Percentiles rank a stretch among this genome's conserved stretches.
Evolutionary conservation across 2,888 invertebrate species (phyloP).

Genomic region (Pseudococcus longispinus): DNA sequence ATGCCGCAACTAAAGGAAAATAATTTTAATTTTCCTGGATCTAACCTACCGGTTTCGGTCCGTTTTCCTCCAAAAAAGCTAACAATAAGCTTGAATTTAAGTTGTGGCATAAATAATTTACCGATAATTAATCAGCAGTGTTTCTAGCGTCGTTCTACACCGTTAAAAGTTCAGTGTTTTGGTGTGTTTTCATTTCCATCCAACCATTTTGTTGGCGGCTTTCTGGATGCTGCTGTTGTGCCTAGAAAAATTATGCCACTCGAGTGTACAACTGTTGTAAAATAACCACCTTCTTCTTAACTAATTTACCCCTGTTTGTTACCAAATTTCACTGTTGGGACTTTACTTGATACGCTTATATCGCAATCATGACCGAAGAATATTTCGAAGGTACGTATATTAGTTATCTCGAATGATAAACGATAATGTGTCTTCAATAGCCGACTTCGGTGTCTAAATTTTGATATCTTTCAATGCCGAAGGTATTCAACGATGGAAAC

Average conservation of each 20-base stretch:
- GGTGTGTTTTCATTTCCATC: not conserved
- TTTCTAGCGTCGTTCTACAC: not conserved
- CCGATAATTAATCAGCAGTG: not conserved
- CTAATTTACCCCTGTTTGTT: not conserved
- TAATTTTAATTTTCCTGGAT: constrained; percentile 43
- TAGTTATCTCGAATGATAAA: not conserved
- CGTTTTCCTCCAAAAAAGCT: not conserved
- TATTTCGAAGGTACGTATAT: constrained; percentile 50
- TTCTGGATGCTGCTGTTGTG: not conserved
- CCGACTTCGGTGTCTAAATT: not conserved
- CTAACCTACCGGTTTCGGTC: constrained; percentile 42
- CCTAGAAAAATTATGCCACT: constrained; percentile 24
- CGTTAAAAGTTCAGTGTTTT: not conserved
- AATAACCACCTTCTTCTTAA: not conserved
- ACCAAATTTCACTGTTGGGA: not conserved
- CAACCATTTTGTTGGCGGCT: not conserved
- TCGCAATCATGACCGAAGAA: constrained; percentile 45
- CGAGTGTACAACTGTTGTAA: not conserved
- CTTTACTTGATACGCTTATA: not conserved
- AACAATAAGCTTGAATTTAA: constrained; percentile 4
- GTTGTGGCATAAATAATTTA: constrained; percentile 43
- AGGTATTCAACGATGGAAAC: not conserved
- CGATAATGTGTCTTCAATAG: not conserved
- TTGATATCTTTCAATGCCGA: not conserved
- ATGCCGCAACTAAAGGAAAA: not conserved